Base-by-base conservation (phyloP, 2,113 vertebrate genomes). In the Pedetes capensis region DNA sequence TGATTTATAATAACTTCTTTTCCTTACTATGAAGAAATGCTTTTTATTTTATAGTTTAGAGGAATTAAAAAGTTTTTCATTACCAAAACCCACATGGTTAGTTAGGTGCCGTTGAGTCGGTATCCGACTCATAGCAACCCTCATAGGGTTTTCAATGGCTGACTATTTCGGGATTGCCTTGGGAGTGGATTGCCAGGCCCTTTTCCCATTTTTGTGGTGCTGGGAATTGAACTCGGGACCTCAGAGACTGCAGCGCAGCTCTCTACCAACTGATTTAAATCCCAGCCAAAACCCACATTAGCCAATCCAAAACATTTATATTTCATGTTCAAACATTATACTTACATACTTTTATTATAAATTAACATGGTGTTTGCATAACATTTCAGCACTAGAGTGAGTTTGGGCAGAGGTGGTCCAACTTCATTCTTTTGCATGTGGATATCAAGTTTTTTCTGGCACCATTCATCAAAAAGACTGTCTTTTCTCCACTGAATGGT, bases 321-420 rank as follows among this genome's bases (percentile, higher is more conserved):
- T 87, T 93, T 76, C 59, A 74, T 69, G 64, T 51, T 85, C 39
- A 86, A 51, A 22, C 27, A 75, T 85, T 95, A 68, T 71, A 85
- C 32, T 85, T 68, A 22, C 27, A 80, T 89, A 81, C 3, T 49
- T 6, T 81, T 86, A 80, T 64, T 71, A 25, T 93, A 72, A 83
- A 16, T 83, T 83, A 76, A 49, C 27, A 86, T 68, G 6, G 57
- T 75, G 9, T 59, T 69, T 66, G 44, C 80, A 87, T 55, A 79
- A 32, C n/a, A 61, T 63, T 66, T 51, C 49, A 82, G 51, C 63
- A 51, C 9, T 69, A 87, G 32, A 79, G 37, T 83, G 55, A 39
- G 22, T 95, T 89, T 89, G 53, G 16, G 47, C 23, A 51, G 74
- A 9, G 39, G 34, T 93, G 47, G 32, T 34, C 25, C 63, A 37